Evolutionary conservation across 2,113 vertebrate species (phyloP).

Genomic region (Tiliqua scincoides): DNA sequence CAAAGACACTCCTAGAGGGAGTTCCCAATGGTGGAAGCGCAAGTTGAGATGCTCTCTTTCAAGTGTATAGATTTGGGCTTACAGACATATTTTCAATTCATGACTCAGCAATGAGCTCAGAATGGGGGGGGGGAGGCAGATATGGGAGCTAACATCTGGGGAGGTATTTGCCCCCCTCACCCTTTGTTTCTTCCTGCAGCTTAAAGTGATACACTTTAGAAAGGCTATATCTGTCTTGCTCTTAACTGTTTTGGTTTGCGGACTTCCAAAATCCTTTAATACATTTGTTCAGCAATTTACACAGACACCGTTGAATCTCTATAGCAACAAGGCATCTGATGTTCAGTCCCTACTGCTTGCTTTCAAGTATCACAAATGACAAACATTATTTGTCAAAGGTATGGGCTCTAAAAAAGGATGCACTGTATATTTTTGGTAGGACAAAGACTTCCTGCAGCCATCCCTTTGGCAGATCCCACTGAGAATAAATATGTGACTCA

Average conservation of each 20-base stretch:
- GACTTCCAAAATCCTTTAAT: constrained; percentile 28
- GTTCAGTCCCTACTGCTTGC: not conserved
- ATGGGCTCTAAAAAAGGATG: constrained; percentile 10
- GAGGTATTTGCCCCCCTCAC: not conserved
- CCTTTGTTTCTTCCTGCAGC: not conserved
- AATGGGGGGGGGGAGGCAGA: too few species aligned
- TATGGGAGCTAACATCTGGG: too few species aligned
- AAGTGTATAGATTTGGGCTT: too few species aligned
- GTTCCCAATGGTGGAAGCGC: too few species aligned
- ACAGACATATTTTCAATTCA: too few species aligned
- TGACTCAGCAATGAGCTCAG: too few species aligned
- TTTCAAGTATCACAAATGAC: constrained; percentile 37
- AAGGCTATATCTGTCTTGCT: constrained; percentile 13
- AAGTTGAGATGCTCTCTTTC: too few species aligned
- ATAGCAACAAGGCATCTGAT: not conserved
- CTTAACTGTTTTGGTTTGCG: not conserved
- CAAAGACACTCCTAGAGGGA: too few species aligned
- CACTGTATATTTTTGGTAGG: constrained; percentile 40
- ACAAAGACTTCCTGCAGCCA: constrained; percentile 15
- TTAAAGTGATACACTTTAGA: constrained; percentile 39
- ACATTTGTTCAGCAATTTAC: constrained; percentile 6
- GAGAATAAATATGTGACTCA: not conserved
- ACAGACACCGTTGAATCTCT: not conserved
- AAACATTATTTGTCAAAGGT: constrained; percentile 38
- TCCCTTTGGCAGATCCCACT: not conserved